Evolutionary conservation across 2,888 invertebrate species (phyloP).

Genomic region (Bruchidius siliquastri): DNA sequence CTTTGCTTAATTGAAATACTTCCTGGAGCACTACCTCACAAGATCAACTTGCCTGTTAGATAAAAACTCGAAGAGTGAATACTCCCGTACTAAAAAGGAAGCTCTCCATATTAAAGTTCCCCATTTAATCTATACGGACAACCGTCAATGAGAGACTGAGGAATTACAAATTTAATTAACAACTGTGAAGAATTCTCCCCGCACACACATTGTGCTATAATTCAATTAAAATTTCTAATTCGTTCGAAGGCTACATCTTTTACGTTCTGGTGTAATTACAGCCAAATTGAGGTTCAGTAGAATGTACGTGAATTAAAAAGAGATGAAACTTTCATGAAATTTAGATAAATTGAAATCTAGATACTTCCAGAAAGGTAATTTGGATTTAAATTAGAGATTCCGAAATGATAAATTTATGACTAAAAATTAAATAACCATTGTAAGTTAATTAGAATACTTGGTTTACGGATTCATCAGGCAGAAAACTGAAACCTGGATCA

Average conservation of each 20-base stretch:
- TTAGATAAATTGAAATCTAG: slow-evolving; percentile 1
- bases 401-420: background rate
- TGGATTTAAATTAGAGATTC: background rate
- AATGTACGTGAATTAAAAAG: background rate
- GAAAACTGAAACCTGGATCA: background rate
- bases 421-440: background rate
- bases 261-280: slow-evolving; percentile 36
- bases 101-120: slow-evolving; percentile 27
- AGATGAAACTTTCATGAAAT: slow-evolving; percentile 1
- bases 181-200: slow-evolving; percentile 37
- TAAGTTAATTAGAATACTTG: background rate
- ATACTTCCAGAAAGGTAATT: slow-evolving; percentile 14
- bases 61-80: too few species aligned
- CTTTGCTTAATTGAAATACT: too few species aligned
- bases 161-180: slow-evolving; percentile 49
- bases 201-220: slow-evolving; percentile 34
- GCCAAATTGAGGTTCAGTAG: slow-evolving; percentile 23
- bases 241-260: slow-evolving; percentile 39
- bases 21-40: background rate
- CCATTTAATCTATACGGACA: slow-evolving; percentile 48
- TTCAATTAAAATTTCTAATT: slow-evolving; percentile 40
- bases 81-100: too few species aligned
- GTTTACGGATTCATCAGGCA: background rate
- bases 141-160: slow-evolving; percentile 46
- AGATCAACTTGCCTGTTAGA: background rate